Conservation (phyloP, 2,113 vertebrate species). For the Pagrus major region DNA sequence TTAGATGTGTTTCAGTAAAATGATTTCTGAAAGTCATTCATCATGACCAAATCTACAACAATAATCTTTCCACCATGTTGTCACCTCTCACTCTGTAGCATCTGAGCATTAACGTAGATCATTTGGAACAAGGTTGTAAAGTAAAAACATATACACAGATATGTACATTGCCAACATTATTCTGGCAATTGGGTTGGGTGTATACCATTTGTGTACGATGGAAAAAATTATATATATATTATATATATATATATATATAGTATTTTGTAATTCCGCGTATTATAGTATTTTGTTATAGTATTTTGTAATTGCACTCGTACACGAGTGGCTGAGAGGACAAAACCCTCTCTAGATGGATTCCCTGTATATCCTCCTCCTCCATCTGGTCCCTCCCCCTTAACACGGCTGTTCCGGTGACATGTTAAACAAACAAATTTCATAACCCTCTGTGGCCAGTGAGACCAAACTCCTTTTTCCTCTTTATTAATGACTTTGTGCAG, state of each 20-base stretch:
- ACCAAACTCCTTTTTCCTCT: conserved; percentile 50
- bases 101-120: conserved; percentile 12
- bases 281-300: background rate
- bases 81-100: background rate
- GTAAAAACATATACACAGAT: too few relatives aligned
- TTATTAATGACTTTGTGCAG: too few relatives aligned
- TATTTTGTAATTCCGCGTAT: too few relatives aligned
- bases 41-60: too few relatives aligned
- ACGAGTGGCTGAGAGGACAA: conserved; percentile 51
- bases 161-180: too few relatives aligned
- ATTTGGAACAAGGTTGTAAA: conserved; percentile 26
- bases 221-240: too few relatives aligned
- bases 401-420: conserved; percentile 66
- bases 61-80: background rate
- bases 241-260: too few relatives aligned
- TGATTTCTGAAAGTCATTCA: too few relatives aligned
- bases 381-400: conserved; percentile 68
- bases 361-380: conserved; percentile 47
- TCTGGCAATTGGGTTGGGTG: too few relatives aligned
- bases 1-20: background rate
- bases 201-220: background rate
- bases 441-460: conserved; percentile 16
- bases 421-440: conserved; percentile 76
- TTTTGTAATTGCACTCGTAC: conserved; percentile 12
- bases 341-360: conserved; percentile 51